Conservation (phyloP, 2,888 invertebrate genomes). For the Onchidella celtica region DNA sequence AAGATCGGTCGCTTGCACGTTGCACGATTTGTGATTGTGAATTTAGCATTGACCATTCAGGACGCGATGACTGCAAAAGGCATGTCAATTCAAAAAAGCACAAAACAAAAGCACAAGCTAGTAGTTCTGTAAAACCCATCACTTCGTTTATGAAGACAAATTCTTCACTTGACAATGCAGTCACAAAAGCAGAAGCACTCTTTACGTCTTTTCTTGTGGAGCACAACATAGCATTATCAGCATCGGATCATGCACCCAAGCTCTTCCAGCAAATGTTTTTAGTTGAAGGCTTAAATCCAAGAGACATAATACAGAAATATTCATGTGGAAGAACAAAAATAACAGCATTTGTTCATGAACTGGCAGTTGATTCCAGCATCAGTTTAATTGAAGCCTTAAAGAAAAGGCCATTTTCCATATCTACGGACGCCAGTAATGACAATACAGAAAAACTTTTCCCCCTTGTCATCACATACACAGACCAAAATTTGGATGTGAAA, state of each 20-base stretch:
- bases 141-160: neutral
- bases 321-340: neutral
- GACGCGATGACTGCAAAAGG: neutral
- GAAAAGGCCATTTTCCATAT: no score
- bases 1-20: neutral
- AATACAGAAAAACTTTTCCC: no score
- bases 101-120: neutral
- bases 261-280: neutral
- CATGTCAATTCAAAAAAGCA: neutral
- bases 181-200: neutral
- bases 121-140: neutral
- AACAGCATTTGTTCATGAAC: neutral
- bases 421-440: no score
- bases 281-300: neutral
- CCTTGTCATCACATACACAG: no score
- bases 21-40: neutral
- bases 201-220: neutral
- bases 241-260: neutral
- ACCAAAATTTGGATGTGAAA: no score
- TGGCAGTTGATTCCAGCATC: neutral
- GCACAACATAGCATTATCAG: neutral
- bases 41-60: neutral
- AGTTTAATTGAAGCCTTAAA: no score
- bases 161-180: neutral
- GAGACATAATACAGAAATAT: neutral